Conservation (phyloP, 2,888 invertebrate genomes). For the Schizaphis graminum region DNA sequence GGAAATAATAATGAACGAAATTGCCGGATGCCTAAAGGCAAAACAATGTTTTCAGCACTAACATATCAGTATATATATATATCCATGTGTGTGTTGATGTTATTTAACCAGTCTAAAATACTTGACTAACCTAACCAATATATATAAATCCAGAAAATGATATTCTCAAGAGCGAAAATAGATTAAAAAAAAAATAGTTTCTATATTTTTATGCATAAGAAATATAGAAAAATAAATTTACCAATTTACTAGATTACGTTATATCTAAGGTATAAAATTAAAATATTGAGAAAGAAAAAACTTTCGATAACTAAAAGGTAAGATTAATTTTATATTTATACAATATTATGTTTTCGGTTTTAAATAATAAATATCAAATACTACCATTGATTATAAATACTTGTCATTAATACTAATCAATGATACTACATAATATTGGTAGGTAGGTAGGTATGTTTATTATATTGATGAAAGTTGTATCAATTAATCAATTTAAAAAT, state of each 20-base stretch:
- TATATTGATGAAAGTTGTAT: background rate
- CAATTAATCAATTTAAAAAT: background rate
- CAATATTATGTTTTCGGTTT: background rate
- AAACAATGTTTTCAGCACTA: constrained; percentile 35
- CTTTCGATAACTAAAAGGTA: background rate
- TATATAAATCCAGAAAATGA: background rate
- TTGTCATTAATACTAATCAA: background rate
- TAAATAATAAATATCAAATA: background rate
- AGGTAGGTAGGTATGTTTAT: background rate
- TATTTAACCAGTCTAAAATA: background rate
- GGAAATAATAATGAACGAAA: constrained; percentile 36
- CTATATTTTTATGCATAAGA: background rate
- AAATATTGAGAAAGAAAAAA: background rate
- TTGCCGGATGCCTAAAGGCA: constrained; percentile 33
- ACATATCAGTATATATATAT: background rate
- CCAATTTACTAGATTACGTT: background rate
- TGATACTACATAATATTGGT: background rate
- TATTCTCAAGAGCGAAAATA: background rate
- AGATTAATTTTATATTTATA: background rate
- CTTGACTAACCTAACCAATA: background rate
- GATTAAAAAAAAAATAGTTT: background rate
- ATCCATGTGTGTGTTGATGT: background rate
- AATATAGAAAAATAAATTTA: background rate
- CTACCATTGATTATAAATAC: too few species aligned
- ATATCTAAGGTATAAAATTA: background rate